Percentiles rank a stretch among this genome's conserved stretches.
Conservation (phyloP, 2,888 invertebrate genomes). For the Spialia ferax region DNA sequence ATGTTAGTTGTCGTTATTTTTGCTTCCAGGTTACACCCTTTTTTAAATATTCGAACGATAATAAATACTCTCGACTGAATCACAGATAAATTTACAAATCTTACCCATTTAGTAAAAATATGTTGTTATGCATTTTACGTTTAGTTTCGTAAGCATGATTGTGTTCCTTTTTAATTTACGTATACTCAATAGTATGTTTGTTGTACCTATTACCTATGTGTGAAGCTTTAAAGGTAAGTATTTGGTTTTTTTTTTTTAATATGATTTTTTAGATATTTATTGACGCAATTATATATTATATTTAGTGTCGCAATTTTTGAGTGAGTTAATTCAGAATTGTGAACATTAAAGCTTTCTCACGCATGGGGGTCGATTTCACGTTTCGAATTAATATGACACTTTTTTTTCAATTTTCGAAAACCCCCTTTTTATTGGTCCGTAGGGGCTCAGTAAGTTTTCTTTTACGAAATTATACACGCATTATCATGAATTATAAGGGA, state of each 20-base stretch:
- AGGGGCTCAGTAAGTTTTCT: too few relatives aligned
- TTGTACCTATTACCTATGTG: constrained; percentile 40
- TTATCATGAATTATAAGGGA: too few relatives aligned
- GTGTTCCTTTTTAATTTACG: constrained; percentile 60
- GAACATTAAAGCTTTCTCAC: constrained; percentile 34
- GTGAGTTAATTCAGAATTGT: neutral
- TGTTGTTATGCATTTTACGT: constrained; percentile 71
- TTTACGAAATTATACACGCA: too few relatives aligned
- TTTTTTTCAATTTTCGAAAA: too few relatives aligned
- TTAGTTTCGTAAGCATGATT: constrained; percentile 76
- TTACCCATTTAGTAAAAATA: constrained; percentile 61
- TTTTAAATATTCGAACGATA: constrained; percentile 58
- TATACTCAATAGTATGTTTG: constrained; percentile 37
- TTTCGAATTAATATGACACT: too few relatives aligned
- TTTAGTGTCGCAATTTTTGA: neutral
- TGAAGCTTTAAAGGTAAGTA: constrained; percentile 49
- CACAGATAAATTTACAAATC: constrained; percentile 85
- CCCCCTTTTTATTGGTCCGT: too few relatives aligned
- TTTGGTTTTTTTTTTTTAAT: neutral
- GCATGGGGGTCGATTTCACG: too few relatives aligned
- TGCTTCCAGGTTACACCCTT: constrained; percentile 85
- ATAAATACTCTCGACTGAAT: constrained; percentile 53
- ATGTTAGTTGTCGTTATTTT: constrained; percentile 82
- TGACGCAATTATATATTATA: too few relatives aligned
- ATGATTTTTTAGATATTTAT: neutral